Base-by-base conservation (phyloP, 2,797 vertebrate species). In the Dryobates pubescens region DNA sequence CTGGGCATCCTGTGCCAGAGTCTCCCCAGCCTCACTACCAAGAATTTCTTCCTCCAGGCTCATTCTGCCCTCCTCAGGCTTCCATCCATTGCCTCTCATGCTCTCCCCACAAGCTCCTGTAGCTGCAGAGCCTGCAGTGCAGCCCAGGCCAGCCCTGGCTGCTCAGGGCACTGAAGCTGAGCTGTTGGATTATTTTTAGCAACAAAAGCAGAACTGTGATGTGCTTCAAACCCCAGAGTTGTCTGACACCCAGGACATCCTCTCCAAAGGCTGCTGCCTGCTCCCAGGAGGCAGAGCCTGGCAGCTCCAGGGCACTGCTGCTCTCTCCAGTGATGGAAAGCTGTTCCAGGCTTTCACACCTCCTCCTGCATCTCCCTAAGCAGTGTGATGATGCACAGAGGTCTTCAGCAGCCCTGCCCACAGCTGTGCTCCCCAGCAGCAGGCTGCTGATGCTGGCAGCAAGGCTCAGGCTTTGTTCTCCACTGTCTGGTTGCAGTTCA, bases 401-500 rank as follows among this genome's bases (percentile, higher is more conserved):
- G 6, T 11, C 18, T 73, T 12, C 7, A 30, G 2, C 58, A 62
- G 71, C 57, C 38, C 69, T n/a, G 32, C 23, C 14, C 17, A 41
- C 61, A 13, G 3, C 20, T 1, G 2, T 34, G 82, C 72, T 77
- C 68, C 73, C 45, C 10, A 0, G 58, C 90, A 67, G 68, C 0
- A 56, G 18, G 0, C 22, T 20, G 63, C 84, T 61, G 92, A 80
- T 85, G 70, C 19, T 82, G 90, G 89, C 88, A 22, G 30, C 2
- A 12, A 2, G 10, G 43, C 86, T 80, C 81, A 58, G 77, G 4
- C 85, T 65, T 15, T 17, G 36, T 14, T 70, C 91, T 93, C 83
- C 27, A 71, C 70, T 94, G 94, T 96, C 93, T 81, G 7, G 38
- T 27, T 85, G 76, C 79, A 53, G 69, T 77, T 94, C 41, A 61